A percentile compares a stretch with the other conserved stretches of the same genome.
Evolutionary conservation across 2,888 invertebrate genomes (phyloP).

Genomic region (Amphipoea lucens): DNA sequence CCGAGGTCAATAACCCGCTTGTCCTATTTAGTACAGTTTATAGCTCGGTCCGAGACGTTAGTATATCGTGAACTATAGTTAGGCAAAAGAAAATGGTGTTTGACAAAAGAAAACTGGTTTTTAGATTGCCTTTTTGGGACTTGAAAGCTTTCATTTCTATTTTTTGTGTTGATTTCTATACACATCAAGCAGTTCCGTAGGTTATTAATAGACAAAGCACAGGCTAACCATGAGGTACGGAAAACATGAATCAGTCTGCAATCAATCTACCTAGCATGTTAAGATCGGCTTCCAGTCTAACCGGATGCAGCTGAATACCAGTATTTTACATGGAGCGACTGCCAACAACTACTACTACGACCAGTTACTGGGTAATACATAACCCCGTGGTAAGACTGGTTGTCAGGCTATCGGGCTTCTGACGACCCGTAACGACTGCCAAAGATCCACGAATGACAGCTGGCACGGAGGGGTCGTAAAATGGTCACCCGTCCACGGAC

Average conservation of each 20-base stretch:
- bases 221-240: background rate
- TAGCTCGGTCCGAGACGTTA: conserved; percentile 15
- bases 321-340: too few relatives aligned
- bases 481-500: background rate
- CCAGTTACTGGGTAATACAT: too few relatives aligned
- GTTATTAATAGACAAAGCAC: too few relatives aligned
- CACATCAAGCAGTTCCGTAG: background rate
- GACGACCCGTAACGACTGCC: too few relatives aligned
- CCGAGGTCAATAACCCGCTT: conserved; percentile 56
- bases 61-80: conserved; percentile 31
- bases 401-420: too few relatives aligned
- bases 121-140: background rate
- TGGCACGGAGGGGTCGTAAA: too few relatives aligned
- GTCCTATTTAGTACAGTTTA: conserved; percentile 57
- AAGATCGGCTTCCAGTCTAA: background rate
- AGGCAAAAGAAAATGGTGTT: conserved; percentile 19
- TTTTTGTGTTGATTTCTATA: background rate
- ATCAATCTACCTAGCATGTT: background rate
- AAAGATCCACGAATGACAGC: too few relatives aligned
- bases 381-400: too few relatives aligned
- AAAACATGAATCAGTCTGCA: background rate
- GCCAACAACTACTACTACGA: too few relatives aligned
- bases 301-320: background rate
- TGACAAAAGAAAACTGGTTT: conserved; percentile 18
- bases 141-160: conserved; percentile 1